Evolutionary conservation across 1,140 invertebrate genomes (phyloP), one percentile per base, ranked within the genome.

Genomic region (Zelostemma sp.): DNA sequence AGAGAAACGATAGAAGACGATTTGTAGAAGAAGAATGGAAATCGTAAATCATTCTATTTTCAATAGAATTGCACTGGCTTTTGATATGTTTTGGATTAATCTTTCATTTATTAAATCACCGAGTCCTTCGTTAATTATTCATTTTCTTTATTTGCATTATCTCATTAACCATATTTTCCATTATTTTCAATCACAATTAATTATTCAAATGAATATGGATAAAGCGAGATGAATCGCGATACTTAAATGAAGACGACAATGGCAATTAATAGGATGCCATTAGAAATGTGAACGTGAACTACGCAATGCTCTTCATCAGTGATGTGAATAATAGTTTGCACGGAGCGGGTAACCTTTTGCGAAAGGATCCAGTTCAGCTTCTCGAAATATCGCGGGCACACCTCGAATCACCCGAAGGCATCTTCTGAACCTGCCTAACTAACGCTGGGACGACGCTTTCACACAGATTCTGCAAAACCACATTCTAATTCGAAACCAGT

Each of bases 351-450:
- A 46, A 46, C 43, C 53, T 45, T 56, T 56, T 56, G n/a, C 12
- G 12, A 56, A 19, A 54, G 40, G 12, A 56, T 56, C 41, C 41
- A 56, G 53, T 56, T 56, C 41, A 56, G 15, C 43, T 19, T 56
- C 21, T 56, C 53, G 41, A 46, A 45, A 46, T 33, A 51, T 35
- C 28, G 41, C 40, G 25, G 18, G 41, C 51, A 54, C 51, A 54
- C 38, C 31, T 46, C n/a, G 43, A 46, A 46, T 46, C 43, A 46
- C 43, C 43, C 17, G 43, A 15, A 19, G 43, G 16, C 43, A 46
- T 46, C 43, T 46, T 46, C 17, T 11, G 18, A 18, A 9, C 43
- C 8, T 19, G 40, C 14, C 15, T 8, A 15, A 16, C 40, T 16
- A 12, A 40, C n/a, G 35, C 14, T 9, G 2, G n/a, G 17, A 19